Percentiles rank a stretch among this genome's conserved stretches.
Conservation (phyloP, 2,113 vertebrate species). For the Cochlearius cochlearius region DNA sequence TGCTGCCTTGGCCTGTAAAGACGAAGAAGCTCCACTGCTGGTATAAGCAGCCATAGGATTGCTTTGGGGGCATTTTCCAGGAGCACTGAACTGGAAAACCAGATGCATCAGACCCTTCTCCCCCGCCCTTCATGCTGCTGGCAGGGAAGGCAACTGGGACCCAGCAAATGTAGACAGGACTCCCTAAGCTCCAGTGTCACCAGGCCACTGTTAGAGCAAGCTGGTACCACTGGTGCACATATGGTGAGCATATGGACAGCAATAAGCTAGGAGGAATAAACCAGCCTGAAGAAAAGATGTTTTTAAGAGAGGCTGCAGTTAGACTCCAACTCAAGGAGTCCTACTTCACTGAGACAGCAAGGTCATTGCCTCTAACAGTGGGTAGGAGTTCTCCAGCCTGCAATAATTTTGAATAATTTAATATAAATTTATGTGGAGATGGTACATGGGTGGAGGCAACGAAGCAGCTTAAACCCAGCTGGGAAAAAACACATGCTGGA, state of each 20-base stretch:
- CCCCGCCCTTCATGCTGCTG: neutral
- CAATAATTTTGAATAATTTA: neutral
- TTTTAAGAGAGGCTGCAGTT: neutral
- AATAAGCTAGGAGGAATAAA: neutral
- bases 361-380: neutral
- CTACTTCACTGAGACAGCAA: accelerated
- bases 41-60: neutral
- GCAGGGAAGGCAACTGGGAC: neutral
- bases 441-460: neutral
- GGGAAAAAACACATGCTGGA: accelerated
- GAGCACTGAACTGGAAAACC: neutral
- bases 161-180: neutral
- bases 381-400: neutral
- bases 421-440: neutral
- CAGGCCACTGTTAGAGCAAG: neutral
- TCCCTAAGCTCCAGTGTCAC: neutral
- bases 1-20: neutral
- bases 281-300: neutral
- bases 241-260: neutral
- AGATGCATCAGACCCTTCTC: neutral
- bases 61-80: neutral
- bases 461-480: neutral
- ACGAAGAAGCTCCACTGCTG: neutral
- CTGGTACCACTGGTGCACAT: neutral
- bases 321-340: neutral